These are phyloP conservation scores for Okapia johnstoni DNA, from an alignment of 2,113 vertebrate species.

Conservation along the genomic window DNA sequence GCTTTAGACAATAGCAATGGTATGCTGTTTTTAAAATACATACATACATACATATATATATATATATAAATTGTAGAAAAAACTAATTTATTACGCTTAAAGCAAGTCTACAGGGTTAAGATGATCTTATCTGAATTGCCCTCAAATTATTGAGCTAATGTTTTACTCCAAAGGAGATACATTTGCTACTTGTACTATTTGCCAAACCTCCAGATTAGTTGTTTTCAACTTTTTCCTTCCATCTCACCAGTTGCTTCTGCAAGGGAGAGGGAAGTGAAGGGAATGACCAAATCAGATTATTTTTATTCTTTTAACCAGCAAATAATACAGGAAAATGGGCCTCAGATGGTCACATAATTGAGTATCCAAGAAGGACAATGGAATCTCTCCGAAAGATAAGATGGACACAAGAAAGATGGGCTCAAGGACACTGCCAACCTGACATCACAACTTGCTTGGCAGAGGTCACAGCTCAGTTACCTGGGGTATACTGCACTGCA, in stretches of 20 bases:
- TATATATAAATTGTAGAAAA: background rate
- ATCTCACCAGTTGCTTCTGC: background rate
- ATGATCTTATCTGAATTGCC: background rate
- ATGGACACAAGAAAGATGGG: background rate
- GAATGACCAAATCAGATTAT: background rate
- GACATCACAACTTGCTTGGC: background rate
- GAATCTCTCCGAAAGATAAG: background rate
- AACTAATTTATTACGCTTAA: background rate
- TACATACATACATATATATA: background rate
- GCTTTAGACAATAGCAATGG: background rate
- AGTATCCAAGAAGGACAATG: background rate
- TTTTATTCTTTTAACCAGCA: conserved; percentile 14
- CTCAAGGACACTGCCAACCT: background rate
- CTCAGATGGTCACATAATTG: background rate
- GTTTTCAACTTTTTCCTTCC: background rate
- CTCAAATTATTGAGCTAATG: background rate
- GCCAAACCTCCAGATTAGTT: background rate
- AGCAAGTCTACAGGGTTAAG: background rate
- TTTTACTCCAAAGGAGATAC: background rate
- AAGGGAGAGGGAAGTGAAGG: background rate
- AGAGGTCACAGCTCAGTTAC: background rate
- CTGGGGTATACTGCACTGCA: background rate
- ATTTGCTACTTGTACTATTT: background rate
- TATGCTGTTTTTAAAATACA: background rate
- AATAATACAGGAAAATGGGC: background rate